Percentiles rank a stretch among this genome's conserved stretches.
These are phyloP conservation scores for Ctenochaetus hawaiiensis DNA, from an alignment of 2,797 vertebrate species.

Conservation along the genomic window DNA sequence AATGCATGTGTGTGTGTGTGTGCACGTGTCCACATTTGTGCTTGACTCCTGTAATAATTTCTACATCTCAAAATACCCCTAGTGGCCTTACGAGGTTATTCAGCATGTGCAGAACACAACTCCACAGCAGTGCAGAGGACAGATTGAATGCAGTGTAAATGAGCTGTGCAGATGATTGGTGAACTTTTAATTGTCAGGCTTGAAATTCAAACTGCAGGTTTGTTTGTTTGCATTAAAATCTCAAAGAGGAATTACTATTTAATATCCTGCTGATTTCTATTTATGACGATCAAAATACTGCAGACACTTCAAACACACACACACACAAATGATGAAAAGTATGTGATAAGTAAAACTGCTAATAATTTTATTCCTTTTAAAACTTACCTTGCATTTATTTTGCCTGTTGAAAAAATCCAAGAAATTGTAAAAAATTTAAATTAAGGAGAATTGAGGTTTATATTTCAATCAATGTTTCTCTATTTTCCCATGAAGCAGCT, in stretches of 20 bases:
- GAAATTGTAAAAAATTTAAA: slow-evolving; percentile 44
- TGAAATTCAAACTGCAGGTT: slow-evolving; percentile 4
- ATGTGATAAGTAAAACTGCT: slow-evolving; percentile 46
- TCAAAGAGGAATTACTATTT: slow-evolving; percentile 1
- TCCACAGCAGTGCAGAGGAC: neutral
- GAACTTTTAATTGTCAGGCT: slow-evolving; percentile 29
- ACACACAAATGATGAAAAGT: slow-evolving; percentile 1
- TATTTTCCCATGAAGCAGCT: slow-evolving; percentile 6
- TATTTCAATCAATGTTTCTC: slow-evolving; percentile 43
- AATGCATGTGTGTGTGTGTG: slow-evolving; percentile 1
- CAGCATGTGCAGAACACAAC: slow-evolving; percentile 26
- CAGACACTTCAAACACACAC: slow-evolving; percentile 42
- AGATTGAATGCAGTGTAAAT: slow-evolving; percentile 25
- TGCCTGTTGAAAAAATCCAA: slow-evolving; percentile 44
- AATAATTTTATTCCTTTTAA: slow-evolving; percentile 43
- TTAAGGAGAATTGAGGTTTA: slow-evolving; percentile 14
- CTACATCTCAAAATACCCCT: slow-evolving; percentile 45
- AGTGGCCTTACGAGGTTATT: slow-evolving; percentile 43
- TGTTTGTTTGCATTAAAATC: neutral
- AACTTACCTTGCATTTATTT: neutral
- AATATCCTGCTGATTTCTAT: slow-evolving; percentile 6
- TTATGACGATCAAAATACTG: slow-evolving; percentile 4
- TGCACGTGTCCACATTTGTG: slow-evolving; percentile 10
- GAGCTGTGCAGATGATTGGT: neutral
- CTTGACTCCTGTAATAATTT: slow-evolving; percentile 22